Conservation (phyloP, 2,113 vertebrate genomes). For the Parus major region DNA sequence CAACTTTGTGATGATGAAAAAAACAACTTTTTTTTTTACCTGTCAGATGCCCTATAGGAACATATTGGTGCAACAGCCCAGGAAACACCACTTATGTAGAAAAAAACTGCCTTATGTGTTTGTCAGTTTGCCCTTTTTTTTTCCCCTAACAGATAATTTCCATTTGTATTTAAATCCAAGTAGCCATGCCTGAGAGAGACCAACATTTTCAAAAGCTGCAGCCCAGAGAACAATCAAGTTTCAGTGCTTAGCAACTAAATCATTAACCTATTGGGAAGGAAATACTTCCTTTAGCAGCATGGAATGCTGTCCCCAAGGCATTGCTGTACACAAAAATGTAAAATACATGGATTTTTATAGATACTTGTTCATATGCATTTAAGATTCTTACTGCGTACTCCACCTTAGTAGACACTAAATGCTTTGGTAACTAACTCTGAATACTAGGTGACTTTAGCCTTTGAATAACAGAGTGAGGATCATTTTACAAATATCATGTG, state of each 20-base stretch:
- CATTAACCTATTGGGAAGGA: slow-evolving; percentile 31
- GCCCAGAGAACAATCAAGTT: slow-evolving; percentile 13
- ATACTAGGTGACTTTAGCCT: not conserved
- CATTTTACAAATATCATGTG: not conserved
- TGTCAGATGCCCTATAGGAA: not conserved
- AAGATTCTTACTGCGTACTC: not conserved
- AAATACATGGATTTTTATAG: not conserved
- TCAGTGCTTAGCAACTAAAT: slow-evolving; percentile 46
- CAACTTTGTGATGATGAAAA: not conserved
- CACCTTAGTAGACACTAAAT: not conserved
- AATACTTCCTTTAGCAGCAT: not conserved
- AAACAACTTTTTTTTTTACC: not conserved
- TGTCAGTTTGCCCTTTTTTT: not conserved
- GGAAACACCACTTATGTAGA: not conserved
- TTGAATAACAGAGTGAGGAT: not conserved
- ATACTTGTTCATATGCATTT: not conserved
- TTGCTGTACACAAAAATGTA: not conserved
- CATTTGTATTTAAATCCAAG: not conserved
- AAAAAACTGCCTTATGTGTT: not conserved
- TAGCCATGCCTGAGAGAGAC: not conserved
- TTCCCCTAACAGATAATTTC: not conserved
- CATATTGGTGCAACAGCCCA: not conserved
- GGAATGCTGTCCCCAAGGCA: slow-evolving; percentile 5
- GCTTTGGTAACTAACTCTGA: not conserved
- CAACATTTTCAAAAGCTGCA: not conserved